Percentiles rank a stretch among this genome's conserved stretches.
These are phyloP conservation scores for Aratinga solstitialis DNA, from an alignment of 2,797 vertebrate genomes.

Conservation along the genomic window DNA sequence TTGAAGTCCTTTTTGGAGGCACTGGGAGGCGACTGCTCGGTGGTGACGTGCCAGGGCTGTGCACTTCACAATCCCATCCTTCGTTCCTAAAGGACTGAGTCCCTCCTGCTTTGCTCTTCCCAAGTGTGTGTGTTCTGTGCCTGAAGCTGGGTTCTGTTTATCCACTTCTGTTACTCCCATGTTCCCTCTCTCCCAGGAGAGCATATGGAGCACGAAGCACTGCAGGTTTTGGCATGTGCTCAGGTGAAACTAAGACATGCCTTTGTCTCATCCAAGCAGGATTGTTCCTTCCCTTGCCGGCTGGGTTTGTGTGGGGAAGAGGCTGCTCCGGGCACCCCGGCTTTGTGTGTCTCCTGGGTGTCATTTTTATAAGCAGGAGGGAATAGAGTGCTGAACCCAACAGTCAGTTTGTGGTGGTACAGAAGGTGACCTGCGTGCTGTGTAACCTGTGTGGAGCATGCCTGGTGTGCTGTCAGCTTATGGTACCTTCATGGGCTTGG, in stretches of 20 bases:
- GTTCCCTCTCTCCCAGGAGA: neutral
- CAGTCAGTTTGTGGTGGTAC: neutral
- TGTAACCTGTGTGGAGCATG: neutral
- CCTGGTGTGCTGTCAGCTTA: fast-evolving
- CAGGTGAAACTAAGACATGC: neutral
- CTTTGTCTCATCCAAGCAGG: neutral
- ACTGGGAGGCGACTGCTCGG: fast-evolving
- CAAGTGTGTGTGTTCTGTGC: fast-evolving
- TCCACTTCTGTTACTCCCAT: fast-evolving
- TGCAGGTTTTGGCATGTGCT: neutral
- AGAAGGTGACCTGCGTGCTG: neutral
- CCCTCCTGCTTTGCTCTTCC: neutral
- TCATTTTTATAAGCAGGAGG: neutral
- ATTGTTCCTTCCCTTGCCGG: neutral
- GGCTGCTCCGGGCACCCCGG: neutral
- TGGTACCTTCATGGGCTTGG: neutral
- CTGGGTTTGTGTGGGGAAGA: neutral
- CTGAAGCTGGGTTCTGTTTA: neutral
- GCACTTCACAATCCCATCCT: neutral
- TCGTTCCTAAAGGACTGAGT: neutral
- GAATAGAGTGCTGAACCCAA: neutral
- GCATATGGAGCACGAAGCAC: neutral
- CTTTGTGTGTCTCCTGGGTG: neutral
- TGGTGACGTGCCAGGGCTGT: neutral
- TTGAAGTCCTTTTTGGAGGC: neutral